A percentile compares a stretch with the other conserved stretches of the same genome.
phyloP scores from a whole-genome alignment of 2,888 invertebrate species.

The Brachyptera putata region DNA sequence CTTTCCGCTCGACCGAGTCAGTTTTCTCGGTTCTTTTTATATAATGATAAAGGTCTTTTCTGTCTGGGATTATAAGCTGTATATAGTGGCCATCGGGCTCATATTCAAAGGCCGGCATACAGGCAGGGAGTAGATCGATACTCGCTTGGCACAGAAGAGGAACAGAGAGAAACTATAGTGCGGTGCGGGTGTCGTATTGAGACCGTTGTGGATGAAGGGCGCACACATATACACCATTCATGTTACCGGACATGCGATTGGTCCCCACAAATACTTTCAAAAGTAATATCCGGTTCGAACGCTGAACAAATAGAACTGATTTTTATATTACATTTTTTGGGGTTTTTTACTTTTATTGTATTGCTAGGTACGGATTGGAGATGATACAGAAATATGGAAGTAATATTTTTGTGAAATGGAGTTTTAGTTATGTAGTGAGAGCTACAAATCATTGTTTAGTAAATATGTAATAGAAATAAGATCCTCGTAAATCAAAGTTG shows the following conservation, averaged over 20 bases:
- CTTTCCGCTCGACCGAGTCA: background rate
- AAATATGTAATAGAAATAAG: no score
- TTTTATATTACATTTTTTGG: no score
- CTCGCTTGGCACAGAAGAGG: background rate
- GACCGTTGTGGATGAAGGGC: background rate
- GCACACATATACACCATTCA: background rate
- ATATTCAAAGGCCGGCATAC: background rate
- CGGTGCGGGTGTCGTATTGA: background rate
- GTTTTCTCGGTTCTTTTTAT: background rate
- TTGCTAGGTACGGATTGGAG: no score
- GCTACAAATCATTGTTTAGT: no score
- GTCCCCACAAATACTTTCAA: background rate
- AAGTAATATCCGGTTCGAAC: constrained; percentile 5
- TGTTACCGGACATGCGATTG: background rate
- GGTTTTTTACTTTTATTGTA: no score
- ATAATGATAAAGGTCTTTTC: background rate
- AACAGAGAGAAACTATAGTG: background rate
- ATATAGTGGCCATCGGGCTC: background rate
- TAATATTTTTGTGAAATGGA: no score
- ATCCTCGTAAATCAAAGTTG: no score
- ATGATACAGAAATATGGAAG: no score
- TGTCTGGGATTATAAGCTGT: background rate
- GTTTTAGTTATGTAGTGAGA: no score
- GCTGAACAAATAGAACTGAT: no score
- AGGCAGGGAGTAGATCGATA: background rate